These are phyloP conservation scores for Caenorhabditis macrosperma DNA, from an alignment of 2,888 invertebrate species.

Conservation along the genomic window DNA sequence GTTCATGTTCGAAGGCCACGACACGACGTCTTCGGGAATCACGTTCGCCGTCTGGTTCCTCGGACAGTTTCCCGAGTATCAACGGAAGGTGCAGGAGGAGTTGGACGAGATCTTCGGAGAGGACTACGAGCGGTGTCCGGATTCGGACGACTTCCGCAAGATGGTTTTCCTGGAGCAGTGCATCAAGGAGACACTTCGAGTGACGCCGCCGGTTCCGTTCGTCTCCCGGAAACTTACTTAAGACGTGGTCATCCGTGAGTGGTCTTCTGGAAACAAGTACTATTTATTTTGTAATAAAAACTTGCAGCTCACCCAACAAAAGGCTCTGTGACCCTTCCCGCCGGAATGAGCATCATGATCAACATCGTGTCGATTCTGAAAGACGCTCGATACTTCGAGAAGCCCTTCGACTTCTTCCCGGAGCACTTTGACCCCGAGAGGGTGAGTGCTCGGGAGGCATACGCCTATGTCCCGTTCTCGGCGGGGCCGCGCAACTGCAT, in stretches of 20 bases:
- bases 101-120: slow-evolving; percentile 66
- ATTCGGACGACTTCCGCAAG: slow-evolving; percentile 77
- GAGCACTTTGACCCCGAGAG: slow-evolving; percentile 81
- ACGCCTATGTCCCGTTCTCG: slow-evolving; percentile 82
- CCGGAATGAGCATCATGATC: slow-evolving; percentile 38
- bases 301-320: slow-evolving; percentile 30
- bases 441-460: slow-evolving; percentile 80
- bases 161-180: slow-evolving; percentile 75
- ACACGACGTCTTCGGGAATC: slow-evolving; percentile 81
- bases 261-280: slow-evolving; percentile 15
- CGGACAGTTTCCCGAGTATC: slow-evolving; percentile 80
- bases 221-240: slow-evolving; percentile 75
- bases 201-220: slow-evolving; percentile 75
- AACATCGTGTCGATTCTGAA: slow-evolving; percentile 36
- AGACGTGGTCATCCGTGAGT: slow-evolving; percentile 75
- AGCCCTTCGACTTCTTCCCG: slow-evolving; percentile 81
- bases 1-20: too few relatives aligned
- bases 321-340: slow-evolving; percentile 10
- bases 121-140: slow-evolving; percentile 61
- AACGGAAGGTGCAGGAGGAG: slow-evolving; percentile 71
- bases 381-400: slow-evolving; percentile 49
- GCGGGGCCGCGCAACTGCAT: slow-evolving; percentile 82
- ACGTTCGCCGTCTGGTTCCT: slow-evolving; percentile 81
- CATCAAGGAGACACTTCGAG: slow-evolving; percentile 75
- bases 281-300: too few relatives aligned